Conservation (phyloP, 2,797 vertebrate genomes). For the Amblyraja radiata region DNA sequence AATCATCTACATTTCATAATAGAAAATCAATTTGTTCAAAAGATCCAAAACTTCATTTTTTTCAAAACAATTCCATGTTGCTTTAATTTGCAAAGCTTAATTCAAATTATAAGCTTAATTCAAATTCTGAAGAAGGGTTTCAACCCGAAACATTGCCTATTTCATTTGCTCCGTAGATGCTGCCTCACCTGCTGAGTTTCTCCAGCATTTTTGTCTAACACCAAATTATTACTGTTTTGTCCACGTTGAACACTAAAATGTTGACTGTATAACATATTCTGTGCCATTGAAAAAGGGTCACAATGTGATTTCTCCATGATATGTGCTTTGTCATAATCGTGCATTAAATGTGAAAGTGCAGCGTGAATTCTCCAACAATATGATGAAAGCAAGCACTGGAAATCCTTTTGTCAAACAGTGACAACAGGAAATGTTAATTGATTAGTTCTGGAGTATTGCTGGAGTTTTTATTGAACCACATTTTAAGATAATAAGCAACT, state of each 20-base stretch:
- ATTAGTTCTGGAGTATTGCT: neutral
- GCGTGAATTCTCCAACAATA: neutral
- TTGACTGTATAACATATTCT: neutral
- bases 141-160: too few species aligned
- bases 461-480: neutral
- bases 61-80: neutral
- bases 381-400: too few species aligned
- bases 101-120: neutral
- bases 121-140: too few species aligned
- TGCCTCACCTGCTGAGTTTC: too few species aligned
- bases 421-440: neutral
- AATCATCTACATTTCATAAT: neutral
- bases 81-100: neutral
- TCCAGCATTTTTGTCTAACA: too few species aligned
- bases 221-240: too few species aligned
- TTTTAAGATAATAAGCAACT: neutral
- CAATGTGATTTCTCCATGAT: neutral
- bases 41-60: neutral
- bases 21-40: neutral
- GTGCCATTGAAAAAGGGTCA: neutral
- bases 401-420: neutral
- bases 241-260: neutral
- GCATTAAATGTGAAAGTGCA: neutral
- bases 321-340: neutral
- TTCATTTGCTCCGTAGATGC: too few species aligned